Conservation (phyloP, 2,797 vertebrate genomes). For the Crenichthys baileyi region DNA sequence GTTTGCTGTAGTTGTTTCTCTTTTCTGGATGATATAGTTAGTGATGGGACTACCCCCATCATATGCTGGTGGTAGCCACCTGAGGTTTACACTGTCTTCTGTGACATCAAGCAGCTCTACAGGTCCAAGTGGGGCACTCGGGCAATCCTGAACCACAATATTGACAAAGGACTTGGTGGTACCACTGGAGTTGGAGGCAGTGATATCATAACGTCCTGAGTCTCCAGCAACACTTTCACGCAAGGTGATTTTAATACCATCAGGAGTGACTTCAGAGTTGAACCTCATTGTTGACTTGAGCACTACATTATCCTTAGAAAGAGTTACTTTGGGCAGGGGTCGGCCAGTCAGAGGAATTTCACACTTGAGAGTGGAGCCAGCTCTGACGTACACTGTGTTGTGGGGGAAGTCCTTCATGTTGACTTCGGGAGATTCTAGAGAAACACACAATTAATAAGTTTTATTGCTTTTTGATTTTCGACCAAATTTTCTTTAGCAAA, state of each 20-base stretch:
- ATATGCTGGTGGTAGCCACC: conserved; percentile 92
- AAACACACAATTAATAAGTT: not conserved
- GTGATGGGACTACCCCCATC: conserved; percentile 97
- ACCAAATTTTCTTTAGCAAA: not conserved
- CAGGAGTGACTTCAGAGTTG: conserved; percentile 91
- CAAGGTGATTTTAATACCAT: conserved; percentile 90
- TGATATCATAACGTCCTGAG: conserved; percentile 94
- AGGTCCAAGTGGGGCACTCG: conserved; percentile 90
- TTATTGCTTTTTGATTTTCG: not conserved
- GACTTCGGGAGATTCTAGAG: conserved; percentile 92
- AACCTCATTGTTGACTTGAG: conserved; percentile 96
- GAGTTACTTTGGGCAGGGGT: conserved; percentile 91
- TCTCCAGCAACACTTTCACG: conserved; percentile 92
- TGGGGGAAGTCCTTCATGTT: conserved; percentile 94
- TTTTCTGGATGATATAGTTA: conserved; percentile 95
- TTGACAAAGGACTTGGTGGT: conserved; percentile 93
- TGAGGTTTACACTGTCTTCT: conserved; percentile 91
- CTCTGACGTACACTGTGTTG: conserved; percentile 92
- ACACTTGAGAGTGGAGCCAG: conserved; percentile 94
- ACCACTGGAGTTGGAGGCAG: conserved; percentile 93
- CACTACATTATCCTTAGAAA: conserved; percentile 88
- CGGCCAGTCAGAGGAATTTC: conserved; percentile 93
- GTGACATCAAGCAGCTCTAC: conserved; percentile 90
- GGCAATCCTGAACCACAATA: conserved; percentile 92
- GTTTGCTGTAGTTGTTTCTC: conserved; percentile 93